A percentile compares a stretch with the other conserved stretches of the same genome.
Evolutionary conservation across 2,797 vertebrate species (phyloP).

Genomic region (Poecilia gillii): DNA sequence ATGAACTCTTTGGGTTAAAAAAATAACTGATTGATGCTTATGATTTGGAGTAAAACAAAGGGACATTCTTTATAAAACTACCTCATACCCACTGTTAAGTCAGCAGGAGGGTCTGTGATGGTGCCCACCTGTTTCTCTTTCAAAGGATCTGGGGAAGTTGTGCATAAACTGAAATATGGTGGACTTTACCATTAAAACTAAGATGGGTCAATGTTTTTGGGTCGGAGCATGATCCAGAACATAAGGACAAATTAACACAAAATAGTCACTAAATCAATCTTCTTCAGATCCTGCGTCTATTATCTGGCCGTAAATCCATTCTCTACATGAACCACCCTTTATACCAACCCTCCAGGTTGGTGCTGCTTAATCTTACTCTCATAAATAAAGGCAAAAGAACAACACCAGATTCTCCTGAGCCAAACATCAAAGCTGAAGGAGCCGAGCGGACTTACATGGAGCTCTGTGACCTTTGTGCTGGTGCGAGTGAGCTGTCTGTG

Average conservation of each 20-base stretch:
- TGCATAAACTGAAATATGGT: neutral
- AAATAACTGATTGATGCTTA: neutral
- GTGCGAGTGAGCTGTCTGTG: constrained; percentile 50
- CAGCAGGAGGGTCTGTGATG: neutral
- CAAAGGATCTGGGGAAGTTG: neutral
- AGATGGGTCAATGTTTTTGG: neutral
- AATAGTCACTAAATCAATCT: neutral
- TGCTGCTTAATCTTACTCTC: constrained; percentile 5
- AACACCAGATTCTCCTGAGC: constrained; percentile 35
- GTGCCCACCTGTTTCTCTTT: neutral
- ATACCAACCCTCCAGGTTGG: constrained; percentile 41
- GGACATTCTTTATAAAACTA: neutral
- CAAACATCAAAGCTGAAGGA: constrained; percentile 41
- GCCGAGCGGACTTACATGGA: constrained; percentile 50
- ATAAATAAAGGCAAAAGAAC: constrained; percentile 48
- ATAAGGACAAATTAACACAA: neutral
- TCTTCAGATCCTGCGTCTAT: neutral
- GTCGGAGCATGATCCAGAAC: neutral
- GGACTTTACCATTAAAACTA: neutral
- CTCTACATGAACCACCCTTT: constrained; percentile 39
- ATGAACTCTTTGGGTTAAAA: neutral
- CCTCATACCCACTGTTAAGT: neutral
- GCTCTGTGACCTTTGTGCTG: constrained; percentile 49
- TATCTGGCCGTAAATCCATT: constrained; percentile 25
- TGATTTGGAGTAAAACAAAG: neutral